phyloP scores from a whole-genome alignment of 2,113 vertebrate species.

The Myiozetetes cayanensis region DNA sequence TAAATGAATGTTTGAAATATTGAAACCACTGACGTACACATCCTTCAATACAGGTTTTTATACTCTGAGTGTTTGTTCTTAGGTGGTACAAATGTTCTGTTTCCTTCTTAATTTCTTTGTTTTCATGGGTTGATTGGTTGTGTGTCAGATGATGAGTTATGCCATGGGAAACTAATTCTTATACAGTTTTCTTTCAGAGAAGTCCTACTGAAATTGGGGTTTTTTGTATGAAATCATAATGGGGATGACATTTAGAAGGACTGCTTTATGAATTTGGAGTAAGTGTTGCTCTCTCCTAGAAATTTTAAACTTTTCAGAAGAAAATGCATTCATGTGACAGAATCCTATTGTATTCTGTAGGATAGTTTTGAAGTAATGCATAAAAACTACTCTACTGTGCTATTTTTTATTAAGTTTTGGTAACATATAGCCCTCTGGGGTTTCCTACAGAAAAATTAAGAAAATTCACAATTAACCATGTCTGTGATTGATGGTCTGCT shows the following conservation, averaged over 20 bases:
- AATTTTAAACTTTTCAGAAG: neutral
- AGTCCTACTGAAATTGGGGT: neutral
- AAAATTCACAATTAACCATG: neutral
- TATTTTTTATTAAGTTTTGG: neutral
- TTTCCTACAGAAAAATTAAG: neutral
- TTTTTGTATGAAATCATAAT: neutral
- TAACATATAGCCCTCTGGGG: neutral
- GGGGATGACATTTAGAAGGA: neutral
- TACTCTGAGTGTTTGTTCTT: neutral
- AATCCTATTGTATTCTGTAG: neutral
- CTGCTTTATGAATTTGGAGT: neutral
- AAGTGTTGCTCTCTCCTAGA: neutral
- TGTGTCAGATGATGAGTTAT: neutral
- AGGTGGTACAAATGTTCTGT: neutral
- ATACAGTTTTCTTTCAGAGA: neutral
- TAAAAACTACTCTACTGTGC: rapidly evolving
- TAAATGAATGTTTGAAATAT: neutral
- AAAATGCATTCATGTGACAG: neutral
- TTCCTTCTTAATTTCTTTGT: neutral
- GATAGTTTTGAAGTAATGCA: neutral
- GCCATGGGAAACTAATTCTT: neutral
- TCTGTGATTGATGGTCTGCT: neutral
- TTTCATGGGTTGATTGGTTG: neutral
- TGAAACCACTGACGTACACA: neutral
- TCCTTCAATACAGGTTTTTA: neutral